phyloP scores from a whole-genome alignment of 2,797 vertebrate genomes.

The Pitangus sulphuratus region DNA sequence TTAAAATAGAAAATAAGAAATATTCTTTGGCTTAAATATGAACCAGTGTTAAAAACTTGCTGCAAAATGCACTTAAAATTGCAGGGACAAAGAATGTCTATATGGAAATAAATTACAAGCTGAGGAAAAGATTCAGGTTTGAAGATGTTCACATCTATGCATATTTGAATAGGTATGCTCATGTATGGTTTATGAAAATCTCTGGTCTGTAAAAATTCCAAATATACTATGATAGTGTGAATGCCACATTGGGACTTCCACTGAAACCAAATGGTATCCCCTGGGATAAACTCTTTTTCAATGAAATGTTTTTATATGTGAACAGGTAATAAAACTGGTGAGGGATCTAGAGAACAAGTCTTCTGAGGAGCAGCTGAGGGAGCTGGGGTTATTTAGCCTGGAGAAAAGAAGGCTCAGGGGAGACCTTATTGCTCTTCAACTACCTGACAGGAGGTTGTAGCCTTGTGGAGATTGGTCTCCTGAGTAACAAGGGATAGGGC shows the following conservation, averaged over 20 bases:
- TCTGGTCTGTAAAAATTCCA: not conserved
- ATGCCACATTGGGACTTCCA: not conserved
- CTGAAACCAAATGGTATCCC: not conserved
- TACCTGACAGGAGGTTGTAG: not conserved
- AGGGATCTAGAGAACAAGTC: not conserved
- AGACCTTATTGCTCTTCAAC: not conserved
- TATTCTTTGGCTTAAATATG: not conserved
- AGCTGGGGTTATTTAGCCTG: not conserved
- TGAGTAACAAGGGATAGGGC: not conserved
- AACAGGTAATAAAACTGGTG: not conserved
- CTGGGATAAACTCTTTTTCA: not conserved
- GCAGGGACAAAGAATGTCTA: not conserved
- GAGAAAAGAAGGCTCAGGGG: not conserved
- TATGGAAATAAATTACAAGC: not conserved
- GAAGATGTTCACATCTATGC: not conserved
- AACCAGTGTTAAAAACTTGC: not conserved
- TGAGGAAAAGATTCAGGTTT: not conserved
- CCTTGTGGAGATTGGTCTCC: not conserved
- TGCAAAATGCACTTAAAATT: not conserved
- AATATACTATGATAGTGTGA: not conserved
- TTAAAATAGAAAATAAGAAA: not conserved
- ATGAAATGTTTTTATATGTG: not conserved
- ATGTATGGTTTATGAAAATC: not conserved
- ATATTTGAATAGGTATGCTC: not conserved
- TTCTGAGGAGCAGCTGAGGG: not conserved